Conservation (phyloP, 2,888 invertebrate genomes). For the Drosophila subquinaria region DNA sequence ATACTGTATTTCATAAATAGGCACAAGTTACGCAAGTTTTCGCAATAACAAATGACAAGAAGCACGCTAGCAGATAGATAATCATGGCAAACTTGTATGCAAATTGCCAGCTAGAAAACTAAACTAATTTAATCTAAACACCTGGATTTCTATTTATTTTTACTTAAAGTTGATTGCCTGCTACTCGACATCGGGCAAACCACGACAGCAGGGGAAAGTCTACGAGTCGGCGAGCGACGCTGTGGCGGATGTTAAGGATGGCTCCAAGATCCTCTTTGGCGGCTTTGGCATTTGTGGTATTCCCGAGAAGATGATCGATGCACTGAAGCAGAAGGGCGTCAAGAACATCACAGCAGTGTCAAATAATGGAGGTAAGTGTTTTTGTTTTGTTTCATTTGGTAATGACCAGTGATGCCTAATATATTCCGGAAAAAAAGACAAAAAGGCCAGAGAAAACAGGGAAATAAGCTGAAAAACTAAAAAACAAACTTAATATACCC, state of each 20-base stretch:
- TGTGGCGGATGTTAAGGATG: conserved; percentile 94
- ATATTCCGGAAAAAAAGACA: too few species aligned
- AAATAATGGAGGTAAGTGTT: conserved; percentile 94
- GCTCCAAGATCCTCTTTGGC: conserved; percentile 96
- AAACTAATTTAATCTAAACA: conserved; percentile 17
- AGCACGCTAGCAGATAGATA: conserved; percentile 10
- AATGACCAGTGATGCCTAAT: background rate
- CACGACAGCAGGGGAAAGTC: conserved; percentile 87
- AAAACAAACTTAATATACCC: too few species aligned
- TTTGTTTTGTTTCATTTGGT: background rate
- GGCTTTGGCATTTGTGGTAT: conserved; percentile 99
- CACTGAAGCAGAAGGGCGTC: conserved; percentile 90
- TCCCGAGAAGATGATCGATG: conserved; percentile 97
- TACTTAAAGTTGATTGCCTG: conserved; percentile 74
- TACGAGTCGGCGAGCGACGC: conserved; percentile 91
- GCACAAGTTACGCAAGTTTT: conserved; percentile 58
- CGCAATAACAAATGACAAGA: conserved; percentile 39
- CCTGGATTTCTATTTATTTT: conserved; percentile 29
- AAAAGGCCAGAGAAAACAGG: too few species aligned
- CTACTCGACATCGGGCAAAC: conserved; percentile 79
- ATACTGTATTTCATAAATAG: conserved; percentile 32
- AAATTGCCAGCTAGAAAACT: conserved; percentile 39
- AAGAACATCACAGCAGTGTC: conserved; percentile 95
- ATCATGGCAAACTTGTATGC: conserved; percentile 62
- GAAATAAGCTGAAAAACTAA: too few species aligned